Evolutionary conservation across 2,888 invertebrate genomes (phyloP), one percentile per base, ranked within the genome.

Genomic region (Machimus rusticus): DNA sequence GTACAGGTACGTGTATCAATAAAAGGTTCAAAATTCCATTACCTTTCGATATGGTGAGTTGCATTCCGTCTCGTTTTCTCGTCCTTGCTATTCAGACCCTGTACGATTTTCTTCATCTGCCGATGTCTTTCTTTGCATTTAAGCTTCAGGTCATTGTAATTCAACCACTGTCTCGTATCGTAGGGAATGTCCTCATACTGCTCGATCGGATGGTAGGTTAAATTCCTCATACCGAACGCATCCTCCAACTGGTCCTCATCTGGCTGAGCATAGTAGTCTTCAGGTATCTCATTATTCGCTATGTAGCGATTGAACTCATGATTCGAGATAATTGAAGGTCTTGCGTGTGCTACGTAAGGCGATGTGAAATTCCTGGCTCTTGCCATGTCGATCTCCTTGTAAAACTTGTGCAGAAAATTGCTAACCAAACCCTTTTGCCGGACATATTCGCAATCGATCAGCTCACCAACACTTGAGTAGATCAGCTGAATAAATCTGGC

Each of bases 381-480:
- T 16, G 87, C 88, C 5, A 37, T 28, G 82, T 89, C 90, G 87
- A 93, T 90, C 90, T 94, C 94, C 79, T 90, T 89, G 88, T 92
- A 91, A 91, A 94, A 94, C 87, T 91, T 91, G 87, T 90, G 89
- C 89, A 94, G 91, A 92, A 94, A 94, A 90, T 93, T 91, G 89
- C 90, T 90, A 6, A 94, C 93, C 88, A 92, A 91, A 74, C 87
- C 79, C 88, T 91, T 90, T 88, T 93, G 93, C 55, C 92, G 91
- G 37, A 94, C 91, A 90, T 93, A 93, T 91, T 95, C 94, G 91
- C 95, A 95, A 91, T 95, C 94, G 89, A 93, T 91, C 37, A 95
- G 90, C 86, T 91, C 91, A 87, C 93, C 91, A 85, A 91, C 92
- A 28, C 92, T 92, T 88, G 93, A 93, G 91, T 94, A 94, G 89